Percentiles rank a stretch among this genome's conserved stretches.
These are phyloP conservation scores for Lepidurus couesii DNA, from an alignment of 1,140 invertebrate genomes.

Conservation along the genomic window DNA sequence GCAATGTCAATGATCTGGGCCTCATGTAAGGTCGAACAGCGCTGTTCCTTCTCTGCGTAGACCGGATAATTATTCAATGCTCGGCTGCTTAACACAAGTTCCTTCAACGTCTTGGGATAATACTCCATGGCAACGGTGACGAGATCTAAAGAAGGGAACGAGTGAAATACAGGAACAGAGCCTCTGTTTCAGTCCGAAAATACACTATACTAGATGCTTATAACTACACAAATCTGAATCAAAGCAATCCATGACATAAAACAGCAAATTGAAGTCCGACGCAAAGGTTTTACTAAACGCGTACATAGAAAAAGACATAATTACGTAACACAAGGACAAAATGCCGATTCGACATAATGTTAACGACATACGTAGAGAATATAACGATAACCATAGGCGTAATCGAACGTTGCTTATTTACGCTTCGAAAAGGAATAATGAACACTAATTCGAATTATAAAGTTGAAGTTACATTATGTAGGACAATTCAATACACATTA, in stretches of 20 bases:
- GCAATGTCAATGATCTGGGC: slow-evolving; percentile 53
- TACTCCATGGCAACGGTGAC: slow-evolving; percentile 57
- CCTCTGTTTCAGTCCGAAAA: not conserved
- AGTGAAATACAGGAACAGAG: slow-evolving; percentile 36
- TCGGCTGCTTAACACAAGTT: slow-evolving; percentile 57
- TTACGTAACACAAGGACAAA: no score
- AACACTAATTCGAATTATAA: no score
- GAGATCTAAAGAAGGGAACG: not conserved
- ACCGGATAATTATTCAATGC: slow-evolving; percentile 52
- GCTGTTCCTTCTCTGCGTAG: slow-evolving; percentile 47
- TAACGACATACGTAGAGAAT: no score
- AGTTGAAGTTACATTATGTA: no score
- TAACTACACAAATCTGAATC: not conserved
- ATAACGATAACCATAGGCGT: no score
- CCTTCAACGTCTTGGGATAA: slow-evolving; percentile 60
- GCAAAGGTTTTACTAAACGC: no score
- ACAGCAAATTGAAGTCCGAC: not conserved
- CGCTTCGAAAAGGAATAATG: no score
- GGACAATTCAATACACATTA: no score
- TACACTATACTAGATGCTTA: not conserved
- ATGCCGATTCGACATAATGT: no score
- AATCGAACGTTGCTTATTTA: no score
- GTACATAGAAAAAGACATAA: no score
- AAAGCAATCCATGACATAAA: not conserved
- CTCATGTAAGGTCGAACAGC: slow-evolving; percentile 57